phyloP scores from a whole-genome alignment of 2,888 invertebrate genomes.

The Calameuta pallipes region DNA sequence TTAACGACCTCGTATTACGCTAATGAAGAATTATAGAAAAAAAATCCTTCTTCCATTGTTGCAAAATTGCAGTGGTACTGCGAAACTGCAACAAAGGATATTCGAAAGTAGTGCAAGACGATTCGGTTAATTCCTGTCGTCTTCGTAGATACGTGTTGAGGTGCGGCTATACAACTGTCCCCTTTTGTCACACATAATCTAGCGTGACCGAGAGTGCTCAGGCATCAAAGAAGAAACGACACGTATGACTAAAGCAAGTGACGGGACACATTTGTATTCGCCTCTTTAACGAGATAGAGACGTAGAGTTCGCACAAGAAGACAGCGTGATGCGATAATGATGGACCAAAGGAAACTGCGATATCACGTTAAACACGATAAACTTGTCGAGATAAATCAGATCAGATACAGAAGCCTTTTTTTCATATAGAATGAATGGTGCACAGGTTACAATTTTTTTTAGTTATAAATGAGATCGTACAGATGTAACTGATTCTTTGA shows the following conservation, averaged over 20 bases:
- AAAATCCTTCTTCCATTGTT: neutral
- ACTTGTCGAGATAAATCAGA: neutral
- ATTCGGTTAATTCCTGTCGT: neutral
- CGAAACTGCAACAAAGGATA: neutral
- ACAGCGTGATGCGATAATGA: conserved; percentile 3
- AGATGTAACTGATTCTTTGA: neutral
- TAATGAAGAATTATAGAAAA: neutral
- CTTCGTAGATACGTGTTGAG: neutral
- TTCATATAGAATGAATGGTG: neutral
- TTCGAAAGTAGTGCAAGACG: neutral
- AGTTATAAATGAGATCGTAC: neutral
- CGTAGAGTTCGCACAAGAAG: conserved; percentile 7
- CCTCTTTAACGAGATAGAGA: conserved; percentile 16
- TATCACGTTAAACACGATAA: conserved; percentile 7
- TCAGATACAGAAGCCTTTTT: neutral
- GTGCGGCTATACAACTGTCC: neutral
- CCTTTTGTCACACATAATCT: conserved; percentile 1
- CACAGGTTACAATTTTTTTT: neutral
- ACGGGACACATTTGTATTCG: conserved; percentile 11
- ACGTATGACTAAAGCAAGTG: conserved; percentile 4
- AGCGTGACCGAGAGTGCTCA: neutral
- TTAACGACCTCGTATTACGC: no score
- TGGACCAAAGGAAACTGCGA: neutral
- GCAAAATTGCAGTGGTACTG: neutral
- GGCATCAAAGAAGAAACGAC: conserved; percentile 4